phyloP scores from a whole-genome alignment of 2,797 vertebrate genomes.

The Benthosema pterotum region DNA sequence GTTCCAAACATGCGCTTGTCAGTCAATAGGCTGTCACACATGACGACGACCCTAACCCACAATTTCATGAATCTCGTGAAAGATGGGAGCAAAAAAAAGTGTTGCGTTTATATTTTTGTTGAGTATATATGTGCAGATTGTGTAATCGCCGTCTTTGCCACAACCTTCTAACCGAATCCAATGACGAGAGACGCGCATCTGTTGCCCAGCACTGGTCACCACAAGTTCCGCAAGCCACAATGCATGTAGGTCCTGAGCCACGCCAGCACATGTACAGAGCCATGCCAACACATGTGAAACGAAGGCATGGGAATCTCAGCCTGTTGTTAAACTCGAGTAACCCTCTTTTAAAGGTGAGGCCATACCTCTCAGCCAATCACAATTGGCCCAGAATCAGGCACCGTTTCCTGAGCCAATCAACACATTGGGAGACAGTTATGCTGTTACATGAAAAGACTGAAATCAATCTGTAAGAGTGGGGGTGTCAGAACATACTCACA shows the following conservation, averaged over 20 bases:
- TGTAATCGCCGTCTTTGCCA: slow-evolving; percentile 8
- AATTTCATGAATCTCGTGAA: too few species aligned
- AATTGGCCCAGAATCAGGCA: slow-evolving; percentile 71
- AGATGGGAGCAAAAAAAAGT: too few species aligned
- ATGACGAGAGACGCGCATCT: slow-evolving; percentile 23
- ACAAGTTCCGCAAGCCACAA: slow-evolving; percentile 8
- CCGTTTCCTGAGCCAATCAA: slow-evolving; percentile 73
- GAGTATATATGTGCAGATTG: slow-evolving; percentile 21
- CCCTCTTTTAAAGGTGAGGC: slow-evolving; percentile 81
- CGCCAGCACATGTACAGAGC: too few species aligned
- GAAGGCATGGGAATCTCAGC: slow-evolving; percentile 36
- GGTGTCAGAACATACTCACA: too few species aligned
- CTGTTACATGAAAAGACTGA: too few species aligned
- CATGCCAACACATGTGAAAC: slow-evolving; percentile 18
- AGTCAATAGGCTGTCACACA: too few species aligned
- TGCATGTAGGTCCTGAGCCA: slow-evolving; percentile 34
- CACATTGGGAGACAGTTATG: too few species aligned
- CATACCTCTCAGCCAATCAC: slow-evolving; percentile 79
- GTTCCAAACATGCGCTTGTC: too few species aligned
- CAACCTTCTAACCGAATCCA: not conserved
- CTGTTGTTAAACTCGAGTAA: slow-evolving; percentile 82
- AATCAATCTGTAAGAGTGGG: too few species aligned
- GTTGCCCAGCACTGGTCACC: slow-evolving; percentile 21
- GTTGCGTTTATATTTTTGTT: too few species aligned
- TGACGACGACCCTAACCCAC: too few species aligned